phyloP scores from a whole-genome alignment of 2,888 invertebrate genomes.

The Patella depressa region DNA sequence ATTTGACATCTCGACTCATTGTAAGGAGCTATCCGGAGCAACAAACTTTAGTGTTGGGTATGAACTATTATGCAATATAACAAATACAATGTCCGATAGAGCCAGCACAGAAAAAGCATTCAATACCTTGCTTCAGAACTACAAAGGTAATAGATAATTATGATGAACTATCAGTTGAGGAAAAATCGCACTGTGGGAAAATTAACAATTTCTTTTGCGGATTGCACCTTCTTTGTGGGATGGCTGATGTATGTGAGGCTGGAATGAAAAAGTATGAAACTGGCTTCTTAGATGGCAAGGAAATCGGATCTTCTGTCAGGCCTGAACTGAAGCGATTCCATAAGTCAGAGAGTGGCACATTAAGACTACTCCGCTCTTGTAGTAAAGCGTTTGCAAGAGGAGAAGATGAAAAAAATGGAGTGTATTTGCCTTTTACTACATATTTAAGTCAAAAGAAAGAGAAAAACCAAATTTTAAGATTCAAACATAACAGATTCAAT shows the following conservation, averaged over 20 bases:
- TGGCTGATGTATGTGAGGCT: conserved; percentile 35
- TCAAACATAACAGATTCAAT: conserved; percentile 41
- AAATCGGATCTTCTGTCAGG: not conserved
- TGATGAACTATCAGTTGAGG: too few relatives aligned
- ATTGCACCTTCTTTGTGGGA: conserved; percentile 34
- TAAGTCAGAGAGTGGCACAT: conserved; percentile 23
- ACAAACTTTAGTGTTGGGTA: too few relatives aligned
- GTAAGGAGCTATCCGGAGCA: too few relatives aligned
- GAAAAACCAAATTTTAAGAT: conserved; percentile 27
- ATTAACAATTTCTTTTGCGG: conserved; percentile 44
- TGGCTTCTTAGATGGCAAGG: conserved; percentile 11
- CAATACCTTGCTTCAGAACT: too few relatives aligned
- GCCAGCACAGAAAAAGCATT: too few relatives aligned
- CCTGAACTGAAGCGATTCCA: conserved; percentile 13
- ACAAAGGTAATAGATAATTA: too few relatives aligned
- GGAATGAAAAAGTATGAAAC: conserved; percentile 30
- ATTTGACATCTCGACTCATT: too few relatives aligned
- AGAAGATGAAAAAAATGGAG: conserved; percentile 28
- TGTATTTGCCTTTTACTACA: conserved; percentile 24
- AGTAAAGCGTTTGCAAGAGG: conserved; percentile 38
- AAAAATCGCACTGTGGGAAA: too few relatives aligned
- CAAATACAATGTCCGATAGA: too few relatives aligned
- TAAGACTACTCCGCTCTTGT: conserved; percentile 28
- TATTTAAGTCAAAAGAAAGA: conserved; percentile 23
- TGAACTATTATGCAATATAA: too few relatives aligned